These are phyloP conservation scores for Miichthys miiuy DNA, from an alignment of 2,797 vertebrate species.

Conservation along the genomic window DNA sequence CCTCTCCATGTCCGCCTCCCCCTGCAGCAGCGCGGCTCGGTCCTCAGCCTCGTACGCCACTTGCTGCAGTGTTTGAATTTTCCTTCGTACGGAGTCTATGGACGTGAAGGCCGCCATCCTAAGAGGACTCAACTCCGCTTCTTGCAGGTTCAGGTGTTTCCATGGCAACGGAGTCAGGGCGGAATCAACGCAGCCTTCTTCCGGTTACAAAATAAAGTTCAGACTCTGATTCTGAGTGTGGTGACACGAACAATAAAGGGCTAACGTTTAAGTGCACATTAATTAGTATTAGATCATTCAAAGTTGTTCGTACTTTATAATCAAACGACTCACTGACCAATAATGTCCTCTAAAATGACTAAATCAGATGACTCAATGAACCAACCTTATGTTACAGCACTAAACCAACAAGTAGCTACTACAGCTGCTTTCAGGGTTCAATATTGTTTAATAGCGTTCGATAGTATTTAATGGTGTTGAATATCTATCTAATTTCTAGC, in stretches of 20 bases:
- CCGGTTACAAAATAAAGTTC: slow-evolving; percentile 44
- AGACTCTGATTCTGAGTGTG: slow-evolving; percentile 18
- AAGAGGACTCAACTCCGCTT: not conserved
- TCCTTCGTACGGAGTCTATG: slow-evolving; percentile 88
- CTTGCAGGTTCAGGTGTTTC: slow-evolving; percentile 31
- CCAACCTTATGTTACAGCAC: too few relatives aligned
- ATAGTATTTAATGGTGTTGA: too few relatives aligned
- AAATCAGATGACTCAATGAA: too few relatives aligned
- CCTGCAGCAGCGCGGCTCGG: slow-evolving; percentile 84
- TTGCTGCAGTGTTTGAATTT: slow-evolving; percentile 90
- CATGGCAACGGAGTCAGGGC: slow-evolving; percentile 40
- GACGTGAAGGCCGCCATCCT: slow-evolving; percentile 84
- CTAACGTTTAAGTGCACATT: not conserved
- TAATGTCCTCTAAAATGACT: not conserved
- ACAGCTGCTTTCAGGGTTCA: too few relatives aligned
- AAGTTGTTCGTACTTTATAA: not conserved
- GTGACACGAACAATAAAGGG: not conserved
- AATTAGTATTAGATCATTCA: not conserved
- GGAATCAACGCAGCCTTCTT: not conserved
- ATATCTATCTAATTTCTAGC: too few relatives aligned
- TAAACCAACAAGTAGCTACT: too few relatives aligned
- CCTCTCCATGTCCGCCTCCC: slow-evolving; percentile 85
- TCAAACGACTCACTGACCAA: not conserved
- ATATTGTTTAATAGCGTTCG: too few relatives aligned
- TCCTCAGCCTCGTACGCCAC: slow-evolving; percentile 88